Base-by-base conservation (phyloP, 2,888 invertebrate species). In the Calliphora vomitoria region DNA sequence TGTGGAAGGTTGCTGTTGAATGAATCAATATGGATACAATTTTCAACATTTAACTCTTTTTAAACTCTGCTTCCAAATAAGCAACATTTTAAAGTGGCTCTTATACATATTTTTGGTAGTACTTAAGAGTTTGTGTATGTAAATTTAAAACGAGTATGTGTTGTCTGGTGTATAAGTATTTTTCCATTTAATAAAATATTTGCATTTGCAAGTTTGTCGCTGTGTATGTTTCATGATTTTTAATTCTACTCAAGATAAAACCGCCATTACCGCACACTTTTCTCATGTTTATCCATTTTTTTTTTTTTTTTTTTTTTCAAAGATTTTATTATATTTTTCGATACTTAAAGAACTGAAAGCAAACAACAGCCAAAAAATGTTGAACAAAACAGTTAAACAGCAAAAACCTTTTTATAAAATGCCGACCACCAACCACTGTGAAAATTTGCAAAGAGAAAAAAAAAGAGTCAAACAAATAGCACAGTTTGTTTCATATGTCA, bases 391-490 rank as follows among this genome's bases (percentile, higher is more conserved):
- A 68, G 15, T 55, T 53, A 66, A 64, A 68, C 8, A 55, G 38
- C 75, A 82, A 66, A 82, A 78, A 78, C 3, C 66, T 68, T 68
- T 82, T 86, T 86, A 25, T 58, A 71, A 81, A 81, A 75, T 81
- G 60, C 82, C 82, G 86, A 86, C 72, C 78, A 78, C 47, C 82
- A 75, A 60, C 81, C 60, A 53, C 53, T 71, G 71, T 35, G 71
- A 66, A 75, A 58, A 69, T 58, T 60, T 47, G 31, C 2, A n/a
- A 78, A 41, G 4, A 13, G 25, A 71, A 50, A 53, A 55, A 38
- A 38, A 13, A 1, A 50, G 8, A 35, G 25, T 25, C 5, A 25
- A 38, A 20, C n/a, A 41, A 20, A 31, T 18, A 53, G 25, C 15
- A 47, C 44, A 69, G 69, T 75, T 44, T 69, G 71, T 78, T 66